Evolutionary conservation across 2,888 invertebrate species (phyloP).

Genomic region (Aleiodes leptofemur): DNA sequence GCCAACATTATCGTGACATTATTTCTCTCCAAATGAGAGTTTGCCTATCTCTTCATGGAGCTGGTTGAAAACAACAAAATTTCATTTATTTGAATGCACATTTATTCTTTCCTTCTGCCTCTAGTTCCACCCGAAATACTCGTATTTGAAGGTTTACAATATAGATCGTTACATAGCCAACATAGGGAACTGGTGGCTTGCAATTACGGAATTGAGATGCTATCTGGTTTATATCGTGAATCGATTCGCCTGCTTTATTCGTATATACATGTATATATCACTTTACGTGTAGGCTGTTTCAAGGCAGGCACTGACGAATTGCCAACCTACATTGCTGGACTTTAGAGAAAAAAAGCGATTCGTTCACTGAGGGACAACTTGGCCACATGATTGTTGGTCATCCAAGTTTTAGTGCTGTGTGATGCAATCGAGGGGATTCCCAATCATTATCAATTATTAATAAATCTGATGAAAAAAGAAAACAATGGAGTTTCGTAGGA

Average conservation of each 20-base stretch:
- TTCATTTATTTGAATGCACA: too few species aligned
- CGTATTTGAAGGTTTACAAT: neutral
- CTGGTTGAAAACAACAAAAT: too few species aligned
- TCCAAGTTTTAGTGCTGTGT: too few species aligned
- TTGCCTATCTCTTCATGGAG: too few species aligned
- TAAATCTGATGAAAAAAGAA: too few species aligned
- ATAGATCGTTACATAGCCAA: neutral
- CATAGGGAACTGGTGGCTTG: slow-evolving; percentile 25
- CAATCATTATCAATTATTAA: too few species aligned
- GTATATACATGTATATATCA: slow-evolving; percentile 1
- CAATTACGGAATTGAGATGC: slow-evolving; percentile 59
- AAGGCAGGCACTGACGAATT: slow-evolving; percentile 53
- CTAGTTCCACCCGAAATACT: too few species aligned
- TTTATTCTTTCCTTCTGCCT: too few species aligned
- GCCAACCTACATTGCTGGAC: slow-evolving; percentile 55
- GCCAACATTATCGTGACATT: neutral
- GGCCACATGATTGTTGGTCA: too few species aligned
- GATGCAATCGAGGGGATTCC: too few species aligned
- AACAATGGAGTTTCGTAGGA: neutral
- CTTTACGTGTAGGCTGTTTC: slow-evolving; percentile 9
- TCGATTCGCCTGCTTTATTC: slow-evolving; percentile 43
- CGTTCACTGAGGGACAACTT: too few species aligned
- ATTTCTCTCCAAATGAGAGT: too few species aligned
- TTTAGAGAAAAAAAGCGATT: slow-evolving; percentile 4
- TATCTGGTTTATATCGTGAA: slow-evolving; percentile 51